Evolutionary conservation across 2,888 invertebrate species (phyloP), one percentile per base, ranked within the genome.

Genomic region (Colostygia pectinataria): DNA sequence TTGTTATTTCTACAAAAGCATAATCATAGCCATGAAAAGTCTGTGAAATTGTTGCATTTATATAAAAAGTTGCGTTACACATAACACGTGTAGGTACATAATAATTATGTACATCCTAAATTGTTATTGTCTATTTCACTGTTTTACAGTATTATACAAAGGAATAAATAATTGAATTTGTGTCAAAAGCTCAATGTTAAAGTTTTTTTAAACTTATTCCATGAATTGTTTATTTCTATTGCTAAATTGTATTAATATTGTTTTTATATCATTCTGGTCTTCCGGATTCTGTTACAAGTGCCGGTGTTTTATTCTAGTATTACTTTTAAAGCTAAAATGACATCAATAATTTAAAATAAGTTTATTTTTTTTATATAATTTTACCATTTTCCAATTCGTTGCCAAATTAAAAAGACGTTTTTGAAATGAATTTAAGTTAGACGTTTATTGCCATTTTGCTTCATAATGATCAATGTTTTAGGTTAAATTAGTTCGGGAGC

Each of bases 181-280:
- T 82, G 85, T 87, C 84, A 77, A 81, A 83, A 80, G 85, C 86
- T 86, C 87, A 85, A 87, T 80, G 68, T 74, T 68, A 73, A 73
- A 66, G 62, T 68, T 49, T 47, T 34, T 38, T 25, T 31, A 8
- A 33, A 38, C 23, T 13, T 36, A 40, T 23, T 45, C 34, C 34
- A 39, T 36, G 13, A 27, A 18, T 42, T 32, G 23, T 50, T 39
- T 29, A 14, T 4, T 24, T 27, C 18, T 14, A 27, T 28, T 28
- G 13, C 20, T 20, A 7, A 13, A 28, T 12, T 32, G 20, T 29
- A 38, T 33, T 25, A 18, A 39, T 29, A 39, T 43, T 29, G n/a
- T 41, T 44, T 38, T 8, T 15, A 32, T 40, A 34, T 60, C 31
- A 36, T 56, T 61, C 49, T 55, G 57, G 76, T 79, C 77, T 77